A percentile compares a stretch with the other conserved stretches of the same genome.
Conservation (phyloP, 2,113 vertebrate species). For the Cettia cetti region DNA sequence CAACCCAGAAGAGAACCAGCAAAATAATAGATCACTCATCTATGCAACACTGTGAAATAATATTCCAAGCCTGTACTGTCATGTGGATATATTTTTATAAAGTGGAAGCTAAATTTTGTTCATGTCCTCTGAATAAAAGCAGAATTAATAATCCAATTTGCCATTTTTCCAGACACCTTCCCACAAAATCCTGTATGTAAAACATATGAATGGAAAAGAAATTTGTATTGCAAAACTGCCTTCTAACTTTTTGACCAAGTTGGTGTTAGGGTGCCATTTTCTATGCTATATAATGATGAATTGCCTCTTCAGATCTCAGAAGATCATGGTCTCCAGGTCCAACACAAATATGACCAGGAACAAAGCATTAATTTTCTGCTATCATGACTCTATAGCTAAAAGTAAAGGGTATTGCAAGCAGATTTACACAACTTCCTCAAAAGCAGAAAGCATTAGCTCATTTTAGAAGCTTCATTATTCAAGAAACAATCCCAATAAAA, state of each 20-base stretch:
- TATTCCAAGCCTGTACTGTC: neutral
- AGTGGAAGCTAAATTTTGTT: neutral
- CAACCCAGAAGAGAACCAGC: neutral
- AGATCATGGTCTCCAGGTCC: neutral
- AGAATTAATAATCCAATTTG: neutral
- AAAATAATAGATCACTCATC: neutral
- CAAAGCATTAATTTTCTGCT: neutral
- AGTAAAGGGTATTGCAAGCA: neutral
- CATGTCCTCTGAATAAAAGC: neutral
- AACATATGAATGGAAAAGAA: neutral
- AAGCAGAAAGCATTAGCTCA: neutral
- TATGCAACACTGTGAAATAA: neutral
- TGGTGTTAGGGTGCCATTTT: neutral
- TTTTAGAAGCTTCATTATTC: neutral
- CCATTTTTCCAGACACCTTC: neutral
- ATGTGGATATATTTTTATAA: neutral
- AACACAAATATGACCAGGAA: neutral
- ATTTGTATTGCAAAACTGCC: neutral
- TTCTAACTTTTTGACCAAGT: neutral
- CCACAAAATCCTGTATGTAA: neutral
- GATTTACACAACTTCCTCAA: neutral
- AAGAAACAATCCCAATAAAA: neutral
- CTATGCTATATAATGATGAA: neutral
- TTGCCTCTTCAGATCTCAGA: neutral
- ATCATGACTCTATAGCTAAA: neutral